These are phyloP conservation scores for Crotalus viridis DNA, from an alignment of 2,113 vertebrate genomes.

Conservation along the genomic window DNA sequence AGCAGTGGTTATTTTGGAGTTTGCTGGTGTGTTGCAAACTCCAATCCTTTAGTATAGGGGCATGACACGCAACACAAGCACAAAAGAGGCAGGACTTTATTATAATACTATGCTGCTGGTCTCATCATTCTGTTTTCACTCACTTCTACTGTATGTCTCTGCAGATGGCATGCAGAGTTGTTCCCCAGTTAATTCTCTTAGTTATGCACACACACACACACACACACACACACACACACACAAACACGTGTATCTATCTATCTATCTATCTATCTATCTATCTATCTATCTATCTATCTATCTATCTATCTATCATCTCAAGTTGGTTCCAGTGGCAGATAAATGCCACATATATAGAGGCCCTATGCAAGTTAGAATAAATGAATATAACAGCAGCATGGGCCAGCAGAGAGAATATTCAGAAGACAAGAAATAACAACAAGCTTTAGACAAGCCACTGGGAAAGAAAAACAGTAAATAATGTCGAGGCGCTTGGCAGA, in stretches of 20 bases:
- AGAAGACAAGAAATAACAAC: not conserved
- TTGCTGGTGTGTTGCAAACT: not conserved
- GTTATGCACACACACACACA: not conserved
- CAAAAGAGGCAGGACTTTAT: not conserved
- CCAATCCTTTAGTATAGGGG: not conserved
- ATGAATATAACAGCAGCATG: not conserved
- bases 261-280: no score
- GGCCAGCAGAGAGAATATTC: not conserved
- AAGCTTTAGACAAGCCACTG: not conserved
- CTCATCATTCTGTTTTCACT: not conserved
- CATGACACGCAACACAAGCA: not conserved
- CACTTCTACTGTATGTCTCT: not conserved
- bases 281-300: no score
- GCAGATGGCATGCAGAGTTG: not conserved
- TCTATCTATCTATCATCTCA: no score
- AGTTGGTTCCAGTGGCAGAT: not conserved
- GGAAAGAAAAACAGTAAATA: not conserved
- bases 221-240: no score
- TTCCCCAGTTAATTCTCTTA: not conserved
- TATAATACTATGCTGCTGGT: not conserved
- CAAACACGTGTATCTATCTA: no score
- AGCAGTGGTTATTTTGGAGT: not conserved
- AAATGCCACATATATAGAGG: not conserved
- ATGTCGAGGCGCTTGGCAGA: not conserved
- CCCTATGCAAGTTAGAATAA: not conserved